Evolutionary conservation across 2,797 vertebrate species (phyloP), one percentile per base, ranked within the genome.

Genomic region (Enteromius treurensis): DNA sequence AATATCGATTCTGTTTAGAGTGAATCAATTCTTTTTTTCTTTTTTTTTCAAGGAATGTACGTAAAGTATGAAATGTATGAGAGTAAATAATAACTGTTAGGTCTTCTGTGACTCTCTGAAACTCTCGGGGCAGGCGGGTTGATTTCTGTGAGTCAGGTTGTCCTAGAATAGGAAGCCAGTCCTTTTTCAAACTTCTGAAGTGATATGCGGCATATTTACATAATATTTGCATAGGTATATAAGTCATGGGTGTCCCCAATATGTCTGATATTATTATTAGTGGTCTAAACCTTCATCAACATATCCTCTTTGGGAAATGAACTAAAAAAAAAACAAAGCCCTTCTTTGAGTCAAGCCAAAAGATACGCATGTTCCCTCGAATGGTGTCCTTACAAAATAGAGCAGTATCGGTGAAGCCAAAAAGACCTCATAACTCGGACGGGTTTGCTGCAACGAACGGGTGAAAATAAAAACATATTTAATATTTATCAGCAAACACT

Each of bases 181-280:
- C 13, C 49, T 64, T 86, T 60, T 74, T 67, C 47, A 71, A 78
- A 51, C 51, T 37, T 45, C 1, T 64, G n/a, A 65, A 82, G 75
- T 84, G 86, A 83, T 77, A 80, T 83, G 80, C 83, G 13, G 87
- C 82, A 88, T 92, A 94, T 95, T 93, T 93, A 89, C 91, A 89
- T 88, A 88, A 91, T 92, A 95, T 95, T 95, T 93, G 94, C 94
- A 95, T 95, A 95, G 85, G 92, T 91, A 94, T 95, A 95, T 95
- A 94, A 94, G 93, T 95, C 94, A 94, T 92, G 90, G 90, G 83
- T 94, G 94, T 87, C 94, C 94, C 89, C 90, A 94, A 95, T 94
- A 90, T 90, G 94, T 95, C 94, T 92, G 73, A 90, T 89, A 90
- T 88, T 90, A 87, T 87, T 86, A 81, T 81, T 83, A 87, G 83